A percentile compares a stretch with the other conserved stretches of the same genome.
Evolutionary conservation across 2,888 invertebrate species (phyloP).

Genomic region (Agonopterix arenella): DNA sequence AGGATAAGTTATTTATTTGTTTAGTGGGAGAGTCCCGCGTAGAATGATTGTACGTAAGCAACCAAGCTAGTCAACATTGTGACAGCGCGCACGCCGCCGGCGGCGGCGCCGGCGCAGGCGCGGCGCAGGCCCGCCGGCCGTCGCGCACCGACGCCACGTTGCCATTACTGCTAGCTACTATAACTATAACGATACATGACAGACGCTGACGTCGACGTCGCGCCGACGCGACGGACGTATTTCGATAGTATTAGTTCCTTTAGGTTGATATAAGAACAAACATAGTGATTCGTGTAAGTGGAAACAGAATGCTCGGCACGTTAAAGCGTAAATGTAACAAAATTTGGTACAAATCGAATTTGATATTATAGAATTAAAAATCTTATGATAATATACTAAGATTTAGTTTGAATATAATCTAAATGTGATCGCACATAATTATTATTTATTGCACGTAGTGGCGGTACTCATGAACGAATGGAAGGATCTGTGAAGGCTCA

Average conservation of each 20-base stretch:
- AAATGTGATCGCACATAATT: constrained; percentile 59
- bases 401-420: constrained; percentile 41
- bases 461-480: constrained; percentile 16
- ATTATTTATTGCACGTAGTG: constrained; percentile 48
- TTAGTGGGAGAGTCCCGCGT: constrained; percentile 62
- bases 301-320: too few species aligned
- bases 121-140: constrained; percentile 18
- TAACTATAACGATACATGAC: constrained; percentile 33
- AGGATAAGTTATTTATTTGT: constrained; percentile 69
- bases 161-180: constrained; percentile 59
- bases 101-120: constrained; percentile 18
- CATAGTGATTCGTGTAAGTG: constrained; percentile 12
- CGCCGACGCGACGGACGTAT: constrained; percentile 9
- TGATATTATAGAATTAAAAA: constrained; percentile 41
- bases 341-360: constrained; percentile 67
- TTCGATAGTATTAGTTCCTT: constrained; percentile 38
- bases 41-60: constrained; percentile 58
- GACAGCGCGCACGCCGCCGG: constrained; percentile 27
- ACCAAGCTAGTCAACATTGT: constrained; percentile 68
- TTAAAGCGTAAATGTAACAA: constrained; percentile 20
- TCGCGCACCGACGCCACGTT: constrained; percentile 29
- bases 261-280: constrained; percentile 26
- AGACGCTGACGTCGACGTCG: constrained; percentile 25
- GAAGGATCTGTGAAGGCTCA: constrained; percentile 28
- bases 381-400: constrained; percentile 36